Conservation (phyloP, 2,113 vertebrate genomes). For the Furnarius figulus region DNA sequence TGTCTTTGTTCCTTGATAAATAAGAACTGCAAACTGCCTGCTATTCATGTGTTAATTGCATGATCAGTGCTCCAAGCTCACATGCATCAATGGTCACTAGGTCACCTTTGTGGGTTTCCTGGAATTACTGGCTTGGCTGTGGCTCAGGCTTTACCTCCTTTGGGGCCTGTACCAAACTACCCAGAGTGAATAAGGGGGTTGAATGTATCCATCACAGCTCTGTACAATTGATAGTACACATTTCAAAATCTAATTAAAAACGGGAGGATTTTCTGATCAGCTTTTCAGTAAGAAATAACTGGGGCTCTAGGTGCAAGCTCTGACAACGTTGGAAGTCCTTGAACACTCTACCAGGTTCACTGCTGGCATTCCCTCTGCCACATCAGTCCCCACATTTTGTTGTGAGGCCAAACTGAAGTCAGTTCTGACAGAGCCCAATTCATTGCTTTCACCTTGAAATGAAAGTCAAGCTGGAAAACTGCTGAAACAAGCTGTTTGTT, state of each 20-base stretch:
- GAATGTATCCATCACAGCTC: background rate
- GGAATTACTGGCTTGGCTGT: background rate
- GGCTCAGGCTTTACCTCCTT: background rate
- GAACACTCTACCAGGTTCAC: background rate
- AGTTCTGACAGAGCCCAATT: background rate
- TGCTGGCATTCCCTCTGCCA: background rate
- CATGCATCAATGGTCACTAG: too few species aligned
- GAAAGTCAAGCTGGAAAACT: background rate
- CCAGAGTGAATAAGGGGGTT: background rate
- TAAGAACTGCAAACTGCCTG: background rate
- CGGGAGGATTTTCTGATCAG: background rate
- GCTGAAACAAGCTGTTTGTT: background rate
- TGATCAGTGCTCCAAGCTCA: background rate
- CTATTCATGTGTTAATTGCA: background rate
- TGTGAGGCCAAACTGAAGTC: background rate
- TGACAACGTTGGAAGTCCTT: background rate
- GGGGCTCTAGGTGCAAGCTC: background rate
- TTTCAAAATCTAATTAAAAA: background rate
- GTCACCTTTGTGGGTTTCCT: background rate
- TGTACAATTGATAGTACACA: background rate
- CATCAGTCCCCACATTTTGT: accelerated
- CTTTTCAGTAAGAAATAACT: background rate
- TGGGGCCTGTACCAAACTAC: background rate
- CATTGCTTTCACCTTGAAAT: background rate
- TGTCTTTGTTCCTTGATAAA: background rate